Conservation (phyloP, 2,888 invertebrate genomes). For the Steinernema carpocapsae region DNA sequence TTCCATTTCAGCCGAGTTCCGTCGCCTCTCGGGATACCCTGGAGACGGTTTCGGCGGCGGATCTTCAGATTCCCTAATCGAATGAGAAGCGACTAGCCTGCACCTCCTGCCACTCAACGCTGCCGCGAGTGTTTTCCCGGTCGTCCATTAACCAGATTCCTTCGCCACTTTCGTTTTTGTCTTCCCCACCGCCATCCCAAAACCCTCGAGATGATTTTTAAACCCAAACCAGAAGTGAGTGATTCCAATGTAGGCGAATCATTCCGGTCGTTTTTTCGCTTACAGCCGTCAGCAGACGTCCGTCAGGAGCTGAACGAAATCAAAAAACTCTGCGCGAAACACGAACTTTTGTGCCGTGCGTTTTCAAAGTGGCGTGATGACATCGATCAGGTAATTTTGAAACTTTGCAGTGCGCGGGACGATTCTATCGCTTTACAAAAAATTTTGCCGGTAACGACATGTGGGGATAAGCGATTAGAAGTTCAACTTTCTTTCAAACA, state of each 20-base stretch:
- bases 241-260: neutral
- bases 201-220: neutral
- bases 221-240: conserved; percentile 22
- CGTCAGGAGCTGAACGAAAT: conserved; percentile 50
- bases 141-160: neutral
- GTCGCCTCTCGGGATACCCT: neutral
- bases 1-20: neutral
- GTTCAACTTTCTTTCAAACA: too few relatives aligned
- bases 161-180: neutral
- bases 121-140: conserved; percentile 17
- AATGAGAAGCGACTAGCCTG: conserved; percentile 28
- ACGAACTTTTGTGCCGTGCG: conserved; percentile 51
- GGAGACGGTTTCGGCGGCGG: neutral
- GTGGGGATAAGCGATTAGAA: too few relatives aligned
- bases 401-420: too few relatives aligned
- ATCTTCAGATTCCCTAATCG: conserved; percentile 23
- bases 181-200: neutral
- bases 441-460: neutral
- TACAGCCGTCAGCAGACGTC: conserved; percentile 41
- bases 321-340: conserved; percentile 52
- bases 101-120: conserved; percentile 29
- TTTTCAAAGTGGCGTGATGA: conserved; percentile 47
- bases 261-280: neutral
- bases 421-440: too few relatives aligned
- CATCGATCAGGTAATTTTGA: conserved; percentile 43